Percentiles rank a stretch among this genome's conserved stretches.
Evolutionary conservation across 2,888 invertebrate genomes (phyloP).

Genomic region (Tetranychus truncatus): DNA sequence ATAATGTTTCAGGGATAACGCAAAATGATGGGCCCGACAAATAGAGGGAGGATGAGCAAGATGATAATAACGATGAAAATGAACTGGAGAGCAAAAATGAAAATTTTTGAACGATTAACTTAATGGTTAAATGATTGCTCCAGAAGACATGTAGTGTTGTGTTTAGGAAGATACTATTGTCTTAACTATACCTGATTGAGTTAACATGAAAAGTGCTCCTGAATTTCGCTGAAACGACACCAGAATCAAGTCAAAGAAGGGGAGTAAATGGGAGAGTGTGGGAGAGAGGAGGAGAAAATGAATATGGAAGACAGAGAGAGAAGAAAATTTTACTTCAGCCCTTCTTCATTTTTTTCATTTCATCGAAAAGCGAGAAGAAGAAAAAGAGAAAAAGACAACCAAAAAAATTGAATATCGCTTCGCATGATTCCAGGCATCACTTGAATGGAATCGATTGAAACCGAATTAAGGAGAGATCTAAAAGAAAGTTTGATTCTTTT

Average conservation of each 20-base stretch:
- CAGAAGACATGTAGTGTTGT: not conserved
- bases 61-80: not conserved
- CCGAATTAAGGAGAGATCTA: not conserved
- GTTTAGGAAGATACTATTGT: not conserved
- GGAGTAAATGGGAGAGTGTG: not conserved
- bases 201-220: not conserved
- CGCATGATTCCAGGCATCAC: not conserved
- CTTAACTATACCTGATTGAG: not conserved
- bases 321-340: not conserved
- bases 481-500: not conserved
- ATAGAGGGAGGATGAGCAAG: not conserved
- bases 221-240: not conserved
- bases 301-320: not conserved
- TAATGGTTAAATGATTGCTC: not conserved
- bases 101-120: not conserved
- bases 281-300: not conserved
- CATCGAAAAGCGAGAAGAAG: not conserved
- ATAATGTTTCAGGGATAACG: not conserved
- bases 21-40: not conserved
- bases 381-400: not conserved
- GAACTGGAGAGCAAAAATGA: not conserved
- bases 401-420: not conserved
- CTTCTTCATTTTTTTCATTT: not conserved
- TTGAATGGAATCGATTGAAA: not conserved
- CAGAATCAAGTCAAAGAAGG: not conserved